Evolutionary conservation across 2,113 vertebrate species (phyloP).

Genomic region (Leuciscus idus): DNA sequence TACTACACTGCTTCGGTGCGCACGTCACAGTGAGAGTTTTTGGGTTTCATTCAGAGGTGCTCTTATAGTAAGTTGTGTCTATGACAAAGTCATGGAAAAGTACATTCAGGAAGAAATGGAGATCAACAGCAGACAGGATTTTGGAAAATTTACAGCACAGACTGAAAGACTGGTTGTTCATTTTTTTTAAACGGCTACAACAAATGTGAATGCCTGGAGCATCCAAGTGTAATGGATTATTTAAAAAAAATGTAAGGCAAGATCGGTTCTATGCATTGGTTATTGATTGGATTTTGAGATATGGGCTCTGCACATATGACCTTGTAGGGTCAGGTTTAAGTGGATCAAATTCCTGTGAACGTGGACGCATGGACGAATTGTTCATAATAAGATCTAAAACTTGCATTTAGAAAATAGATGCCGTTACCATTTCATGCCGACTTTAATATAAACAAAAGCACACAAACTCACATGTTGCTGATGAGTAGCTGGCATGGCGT

Average conservation of each 20-base stretch:
- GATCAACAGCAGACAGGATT: not conserved
- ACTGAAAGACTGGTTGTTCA: not conserved
- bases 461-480: constrained; percentile 78
- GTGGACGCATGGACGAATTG: not conserved
- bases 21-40: not conserved
- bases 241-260: not conserved
- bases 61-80: not conserved
- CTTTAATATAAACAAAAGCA: not conserved
- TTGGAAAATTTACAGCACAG: not conserved
- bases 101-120: not conserved
- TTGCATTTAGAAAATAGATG: not conserved
- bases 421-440: not conserved
- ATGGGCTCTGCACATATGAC: not conserved
- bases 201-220: not conserved
- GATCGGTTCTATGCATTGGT: not conserved
- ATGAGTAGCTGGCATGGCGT: constrained; percentile 81
- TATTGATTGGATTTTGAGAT: not conserved
- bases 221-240: not conserved
- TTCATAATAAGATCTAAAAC: not conserved
- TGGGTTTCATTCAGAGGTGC: not conserved
- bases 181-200: not conserved
- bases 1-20: no score
- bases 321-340: not conserved
- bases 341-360: not conserved
- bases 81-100: not conserved